These are phyloP conservation scores for Lonchura striata DNA, from an alignment of 2,113 vertebrate species.

Conservation along the genomic window DNA sequence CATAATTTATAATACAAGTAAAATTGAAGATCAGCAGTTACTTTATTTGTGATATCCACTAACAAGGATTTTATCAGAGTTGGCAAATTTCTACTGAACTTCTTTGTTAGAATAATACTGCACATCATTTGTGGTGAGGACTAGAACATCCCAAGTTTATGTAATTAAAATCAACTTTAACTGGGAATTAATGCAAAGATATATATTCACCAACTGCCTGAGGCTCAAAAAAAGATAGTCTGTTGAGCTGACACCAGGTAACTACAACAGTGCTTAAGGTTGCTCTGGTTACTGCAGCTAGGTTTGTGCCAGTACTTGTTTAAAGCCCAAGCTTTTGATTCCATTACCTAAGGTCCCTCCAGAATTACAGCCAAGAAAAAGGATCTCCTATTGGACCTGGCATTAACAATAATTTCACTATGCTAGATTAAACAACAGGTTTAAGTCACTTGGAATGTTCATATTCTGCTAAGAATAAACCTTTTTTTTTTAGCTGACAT, in stretches of 20 bases:
- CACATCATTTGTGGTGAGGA: neutral
- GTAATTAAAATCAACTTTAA: neutral
- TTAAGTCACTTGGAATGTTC: neutral
- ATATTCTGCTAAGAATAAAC: neutral
- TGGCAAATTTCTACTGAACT: neutral
- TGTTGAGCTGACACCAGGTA: neutral
- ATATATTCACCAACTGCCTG: neutral
- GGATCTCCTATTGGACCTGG: neutral
- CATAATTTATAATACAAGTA: neutral
- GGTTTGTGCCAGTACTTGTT: neutral
- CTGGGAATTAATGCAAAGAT: neutral
- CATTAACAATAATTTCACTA: neutral
- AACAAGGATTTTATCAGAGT: neutral
- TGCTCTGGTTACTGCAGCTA: neutral
- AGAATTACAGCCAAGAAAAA: neutral
- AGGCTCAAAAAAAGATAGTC: neutral
- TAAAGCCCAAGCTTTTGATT: neutral
- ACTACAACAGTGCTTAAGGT: neutral
- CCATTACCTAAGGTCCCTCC: neutral
- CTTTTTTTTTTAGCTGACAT: neutral
- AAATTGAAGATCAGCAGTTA: neutral
- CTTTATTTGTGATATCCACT: neutral
- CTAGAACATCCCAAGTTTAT: neutral
- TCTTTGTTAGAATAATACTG: neutral
- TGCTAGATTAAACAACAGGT: neutral